Conservation (phyloP, 2,888 invertebrate species). For the Cryptocheilus praepositus region DNA sequence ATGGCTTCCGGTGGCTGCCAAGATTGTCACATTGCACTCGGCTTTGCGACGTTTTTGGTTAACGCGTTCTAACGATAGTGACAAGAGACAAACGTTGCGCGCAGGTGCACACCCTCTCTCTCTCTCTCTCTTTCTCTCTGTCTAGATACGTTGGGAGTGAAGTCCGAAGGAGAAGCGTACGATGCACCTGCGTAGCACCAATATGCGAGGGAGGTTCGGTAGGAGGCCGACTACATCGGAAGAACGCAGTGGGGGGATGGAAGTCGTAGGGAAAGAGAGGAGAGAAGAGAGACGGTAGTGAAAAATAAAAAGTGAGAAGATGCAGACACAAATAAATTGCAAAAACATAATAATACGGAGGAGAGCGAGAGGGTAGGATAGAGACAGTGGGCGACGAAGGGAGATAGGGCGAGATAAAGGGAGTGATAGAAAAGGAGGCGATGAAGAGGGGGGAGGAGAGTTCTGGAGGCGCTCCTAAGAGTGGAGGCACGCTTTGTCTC, state of each 20-base stretch:
- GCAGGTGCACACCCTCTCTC: slow-evolving; percentile 5
- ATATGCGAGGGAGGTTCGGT: slow-evolving; percentile 46
- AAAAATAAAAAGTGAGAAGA: slow-evolving; percentile 50
- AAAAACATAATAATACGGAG: slow-evolving; percentile 74
- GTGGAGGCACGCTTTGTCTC: slow-evolving; percentile 68
- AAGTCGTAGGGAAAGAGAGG: neutral
- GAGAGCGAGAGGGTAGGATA: slow-evolving; percentile 48
- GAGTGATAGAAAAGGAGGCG: slow-evolving; percentile 4
- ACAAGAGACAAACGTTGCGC: neutral
- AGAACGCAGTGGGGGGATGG: neutral
- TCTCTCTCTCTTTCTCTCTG: slow-evolving; percentile 2
- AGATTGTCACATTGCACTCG: too few relatives aligned
- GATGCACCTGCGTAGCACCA: slow-evolving; percentile 46
- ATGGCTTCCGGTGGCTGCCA: too few relatives aligned
- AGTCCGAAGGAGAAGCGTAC: slow-evolving; percentile 18
- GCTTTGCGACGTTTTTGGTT: too few relatives aligned
- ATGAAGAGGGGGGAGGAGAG: slow-evolving; percentile 29
- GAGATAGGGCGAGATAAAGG: neutral
- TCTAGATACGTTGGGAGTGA: slow-evolving; percentile 3
- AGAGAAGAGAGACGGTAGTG: slow-evolving; percentile 17
- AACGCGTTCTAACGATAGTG: neutral
- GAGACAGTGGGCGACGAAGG: slow-evolving; percentile 14
- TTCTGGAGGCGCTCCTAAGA: slow-evolving; percentile 32
- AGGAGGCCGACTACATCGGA: slow-evolving; percentile 36
- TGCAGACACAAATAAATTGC: slow-evolving; percentile 74